Base-by-base conservation (phyloP, 1,140 invertebrate species). In the Lepidurus arcticus region DNA sequence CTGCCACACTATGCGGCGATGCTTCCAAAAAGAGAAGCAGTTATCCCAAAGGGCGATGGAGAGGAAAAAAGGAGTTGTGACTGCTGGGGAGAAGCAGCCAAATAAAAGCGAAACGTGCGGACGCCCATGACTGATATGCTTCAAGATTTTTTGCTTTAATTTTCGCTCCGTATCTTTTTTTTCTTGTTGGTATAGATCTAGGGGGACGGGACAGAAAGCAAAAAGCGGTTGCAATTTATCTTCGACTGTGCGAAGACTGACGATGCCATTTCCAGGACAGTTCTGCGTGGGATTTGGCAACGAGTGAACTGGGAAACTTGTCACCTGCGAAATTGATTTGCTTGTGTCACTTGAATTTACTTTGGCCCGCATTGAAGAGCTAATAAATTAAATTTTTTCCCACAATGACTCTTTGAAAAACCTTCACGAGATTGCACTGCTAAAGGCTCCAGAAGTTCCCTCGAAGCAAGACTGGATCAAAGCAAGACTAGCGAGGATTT, bases 71-170 rank as follows among this genome's bases (percentile, higher is more conserved):
- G 16, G 21, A 65, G 53, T 65, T 65, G 53, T 65, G 53, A 65
- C 53, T 13, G 53, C 21, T 16, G 1, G 45, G 34, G 34, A 34
- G 34, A 3, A 47, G 53, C 9, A 65, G 53, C 2, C 4, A 65
- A 16, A 65, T 13, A 65, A 65, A 21, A 16, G 16, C 16, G 16
- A 21, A 34, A 34, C 34, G 53, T 16, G 53, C 53, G 16, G 16
- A n/a, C 53, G 21, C 53, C 53, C 53, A 21, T 65, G 53, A 65
- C 53, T 65, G 53, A 65, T 65, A 65, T 65, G 53, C n/a, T 65
- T 21, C 53, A 65, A 4, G 16, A 21, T 65, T 65, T 65, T 65
- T 65, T 65, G 53, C 53, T 65, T 65, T 65, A 65, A 65, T 65
- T 65, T 21, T 65, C 34, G 53, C 21, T 21, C 53, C 21, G 8